Conservation (phyloP, 2,888 invertebrate genomes). For the Hyposoter didymator region DNA sequence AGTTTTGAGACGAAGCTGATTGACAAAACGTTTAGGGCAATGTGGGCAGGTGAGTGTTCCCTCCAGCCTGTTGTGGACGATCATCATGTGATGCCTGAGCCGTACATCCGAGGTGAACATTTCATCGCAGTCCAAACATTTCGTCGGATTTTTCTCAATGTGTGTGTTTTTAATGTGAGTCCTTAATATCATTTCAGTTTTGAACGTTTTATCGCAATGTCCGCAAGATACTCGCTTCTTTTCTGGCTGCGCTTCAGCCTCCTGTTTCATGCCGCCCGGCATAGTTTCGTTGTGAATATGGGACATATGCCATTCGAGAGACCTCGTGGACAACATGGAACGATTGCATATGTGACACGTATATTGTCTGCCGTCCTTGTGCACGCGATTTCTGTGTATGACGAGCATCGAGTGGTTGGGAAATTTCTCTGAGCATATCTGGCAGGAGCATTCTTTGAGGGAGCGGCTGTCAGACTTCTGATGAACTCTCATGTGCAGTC, state of each 20-base stretch:
- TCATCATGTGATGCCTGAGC: slow-evolving; percentile 83
- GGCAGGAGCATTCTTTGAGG: slow-evolving; percentile 82
- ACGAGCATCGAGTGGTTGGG: slow-evolving; percentile 83
- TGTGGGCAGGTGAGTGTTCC: slow-evolving; percentile 82
- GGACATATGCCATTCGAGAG: slow-evolving; percentile 82
- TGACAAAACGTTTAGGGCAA: slow-evolving; percentile 82
- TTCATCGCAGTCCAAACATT: slow-evolving; percentile 80
- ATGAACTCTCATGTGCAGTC: slow-evolving; percentile 81
- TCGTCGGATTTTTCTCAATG: slow-evolving; percentile 81
- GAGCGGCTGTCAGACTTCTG: slow-evolving; percentile 81
- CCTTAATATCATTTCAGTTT: slow-evolving; percentile 82
- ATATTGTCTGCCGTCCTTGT: slow-evolving; percentile 81
- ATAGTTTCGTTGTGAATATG: slow-evolving; percentile 81
- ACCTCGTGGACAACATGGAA: slow-evolving; percentile 82
- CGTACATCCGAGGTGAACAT: slow-evolving; percentile 82
- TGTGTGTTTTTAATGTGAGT: slow-evolving; percentile 83
- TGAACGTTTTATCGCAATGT: slow-evolving; percentile 82
- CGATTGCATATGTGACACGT: slow-evolving; percentile 83
- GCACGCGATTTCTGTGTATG: slow-evolving; percentile 81
- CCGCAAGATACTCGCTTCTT: slow-evolving; percentile 80
- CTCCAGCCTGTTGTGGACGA: slow-evolving; percentile 79
- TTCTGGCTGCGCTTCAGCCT: slow-evolving; percentile 70
- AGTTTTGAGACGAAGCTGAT: slow-evolving; percentile 81
- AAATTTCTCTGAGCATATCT: slow-evolving; percentile 82
- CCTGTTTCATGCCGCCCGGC: slow-evolving; percentile 61